phyloP scores from a whole-genome alignment of 2,113 vertebrate genomes.

The Podarcis raffonei region DNA sequence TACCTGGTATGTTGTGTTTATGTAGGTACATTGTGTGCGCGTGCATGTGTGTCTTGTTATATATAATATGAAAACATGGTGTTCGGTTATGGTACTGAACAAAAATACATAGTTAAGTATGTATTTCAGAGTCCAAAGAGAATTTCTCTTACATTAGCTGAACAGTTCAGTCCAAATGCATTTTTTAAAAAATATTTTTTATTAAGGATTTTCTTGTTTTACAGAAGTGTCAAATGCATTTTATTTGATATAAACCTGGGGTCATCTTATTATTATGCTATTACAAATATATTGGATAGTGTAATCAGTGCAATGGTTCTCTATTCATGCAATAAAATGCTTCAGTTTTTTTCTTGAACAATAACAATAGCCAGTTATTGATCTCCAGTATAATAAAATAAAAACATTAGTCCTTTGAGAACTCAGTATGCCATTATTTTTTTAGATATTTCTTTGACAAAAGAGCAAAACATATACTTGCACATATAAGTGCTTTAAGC shows the following conservation, averaged over 20 bases:
- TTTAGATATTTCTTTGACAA: conserved; percentile 18
- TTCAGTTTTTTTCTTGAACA: not conserved
- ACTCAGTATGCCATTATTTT: not conserved
- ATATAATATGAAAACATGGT: conserved; percentile 8
- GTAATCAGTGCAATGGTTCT: not conserved
- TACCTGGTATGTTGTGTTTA: conserved; percentile 86
- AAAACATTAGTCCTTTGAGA: not conserved
- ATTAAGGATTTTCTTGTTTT: too few relatives aligned
- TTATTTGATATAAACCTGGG: not conserved
- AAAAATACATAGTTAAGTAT: conserved; percentile 52
- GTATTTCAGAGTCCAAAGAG: not conserved
- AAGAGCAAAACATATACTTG: not conserved
- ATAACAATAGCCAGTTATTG: not conserved
- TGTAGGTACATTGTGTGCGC: not conserved
- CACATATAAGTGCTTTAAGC: not conserved
- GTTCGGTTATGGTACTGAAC: conserved; percentile 39
- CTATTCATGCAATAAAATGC: not conserved
- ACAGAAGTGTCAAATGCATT: too few relatives aligned
- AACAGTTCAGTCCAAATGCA: not conserved
- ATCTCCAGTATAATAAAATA: not conserved
- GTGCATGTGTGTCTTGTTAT: conserved; percentile 21
- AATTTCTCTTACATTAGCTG: not conserved
- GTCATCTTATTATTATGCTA: not conserved
- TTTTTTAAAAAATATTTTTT: too few relatives aligned
- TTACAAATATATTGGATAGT: not conserved